Evolutionary conservation across 2,113 vertebrate species (phyloP).

Genomic region (Loxodonta africana): DNA sequence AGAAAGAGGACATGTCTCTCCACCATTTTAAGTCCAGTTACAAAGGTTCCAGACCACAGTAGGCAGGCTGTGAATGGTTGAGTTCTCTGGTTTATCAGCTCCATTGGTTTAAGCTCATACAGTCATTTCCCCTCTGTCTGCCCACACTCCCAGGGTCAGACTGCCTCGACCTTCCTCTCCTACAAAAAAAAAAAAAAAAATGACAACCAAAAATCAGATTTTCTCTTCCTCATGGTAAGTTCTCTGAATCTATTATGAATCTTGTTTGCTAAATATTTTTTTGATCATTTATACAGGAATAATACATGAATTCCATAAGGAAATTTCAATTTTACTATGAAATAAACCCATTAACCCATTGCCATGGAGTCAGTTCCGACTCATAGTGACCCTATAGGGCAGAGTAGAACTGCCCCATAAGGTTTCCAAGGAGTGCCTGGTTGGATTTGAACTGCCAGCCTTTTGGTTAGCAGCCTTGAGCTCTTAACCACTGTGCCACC

Average conservation of each 20-base stretch:
- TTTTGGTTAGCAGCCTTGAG: too few relatives aligned
- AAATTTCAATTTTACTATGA: background rate
- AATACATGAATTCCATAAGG: background rate
- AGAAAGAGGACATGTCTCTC: background rate
- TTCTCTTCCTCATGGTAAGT: background rate
- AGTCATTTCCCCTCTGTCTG: background rate
- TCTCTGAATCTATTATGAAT: background rate
- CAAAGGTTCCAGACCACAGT: background rate
- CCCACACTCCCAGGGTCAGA: background rate
- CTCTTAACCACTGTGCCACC: too few relatives aligned
- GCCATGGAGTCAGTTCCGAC: too few relatives aligned
- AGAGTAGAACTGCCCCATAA: too few relatives aligned
- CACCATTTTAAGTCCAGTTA: background rate
- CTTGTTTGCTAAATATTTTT: background rate
- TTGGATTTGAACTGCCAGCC: too few relatives aligned
- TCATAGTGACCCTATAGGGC: too few relatives aligned
- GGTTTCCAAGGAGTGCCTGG: too few relatives aligned
- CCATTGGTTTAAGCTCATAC: background rate
- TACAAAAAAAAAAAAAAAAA: background rate
- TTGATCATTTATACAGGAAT: background rate
- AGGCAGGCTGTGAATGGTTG: too few relatives aligned
- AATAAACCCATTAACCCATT: background rate
- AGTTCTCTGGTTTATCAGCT: background rate
- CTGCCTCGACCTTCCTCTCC: background rate
- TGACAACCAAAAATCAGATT: background rate